Percentiles rank a stretch among this genome's conserved stretches.
These are phyloP conservation scores for Gastracanthus pulcherrimus DNA, from an alignment of 2,888 invertebrate genomes.

Conservation along the genomic window DNA sequence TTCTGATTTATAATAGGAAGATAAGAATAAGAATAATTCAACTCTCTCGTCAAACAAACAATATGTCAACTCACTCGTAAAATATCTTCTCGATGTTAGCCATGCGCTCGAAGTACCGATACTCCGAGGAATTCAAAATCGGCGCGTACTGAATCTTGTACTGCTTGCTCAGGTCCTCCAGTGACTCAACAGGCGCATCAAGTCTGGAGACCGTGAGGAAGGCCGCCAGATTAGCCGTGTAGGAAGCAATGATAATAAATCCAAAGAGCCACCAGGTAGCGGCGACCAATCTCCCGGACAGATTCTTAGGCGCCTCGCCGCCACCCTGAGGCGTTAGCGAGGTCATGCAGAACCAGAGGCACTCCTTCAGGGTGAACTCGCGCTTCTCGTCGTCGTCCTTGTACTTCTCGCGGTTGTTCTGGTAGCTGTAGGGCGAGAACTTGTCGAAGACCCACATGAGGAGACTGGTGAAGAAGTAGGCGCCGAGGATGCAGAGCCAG, in stretches of 20 bases:
- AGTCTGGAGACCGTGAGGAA: constrained; percentile 96
- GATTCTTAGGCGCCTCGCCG: constrained; percentile 96
- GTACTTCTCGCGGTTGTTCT: constrained; percentile 95
- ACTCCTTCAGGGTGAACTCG: constrained; percentile 96
- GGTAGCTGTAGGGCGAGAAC: constrained; percentile 98
- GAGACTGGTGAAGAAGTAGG: constrained; percentile 95
- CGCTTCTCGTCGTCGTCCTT: constrained; percentile 95
- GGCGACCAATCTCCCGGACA: constrained; percentile 95
- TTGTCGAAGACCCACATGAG: constrained; percentile 98
- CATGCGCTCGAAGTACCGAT: constrained; percentile 98
- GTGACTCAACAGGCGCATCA: constrained; percentile 94
- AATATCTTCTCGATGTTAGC: constrained; percentile 95
- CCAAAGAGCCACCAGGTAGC: constrained; percentile 99
- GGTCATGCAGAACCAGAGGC: constrained; percentile 99
- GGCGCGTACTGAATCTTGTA: constrained; percentile 98
- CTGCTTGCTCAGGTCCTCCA: constrained; percentile 96
- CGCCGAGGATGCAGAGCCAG: constrained; percentile 96
- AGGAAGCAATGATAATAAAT: constrained; percentile 98
- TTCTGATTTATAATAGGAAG: too few relatives aligned
- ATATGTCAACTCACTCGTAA: constrained; percentile 95
- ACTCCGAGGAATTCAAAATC: constrained; percentile 90
- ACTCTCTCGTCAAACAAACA: background rate
- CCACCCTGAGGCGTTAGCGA: constrained; percentile 97
- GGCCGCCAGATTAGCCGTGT: constrained; percentile 98
- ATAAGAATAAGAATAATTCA: too few relatives aligned